Base-by-base conservation (phyloP, 2,113 vertebrate species). In the Ameiurus melas region DNA sequence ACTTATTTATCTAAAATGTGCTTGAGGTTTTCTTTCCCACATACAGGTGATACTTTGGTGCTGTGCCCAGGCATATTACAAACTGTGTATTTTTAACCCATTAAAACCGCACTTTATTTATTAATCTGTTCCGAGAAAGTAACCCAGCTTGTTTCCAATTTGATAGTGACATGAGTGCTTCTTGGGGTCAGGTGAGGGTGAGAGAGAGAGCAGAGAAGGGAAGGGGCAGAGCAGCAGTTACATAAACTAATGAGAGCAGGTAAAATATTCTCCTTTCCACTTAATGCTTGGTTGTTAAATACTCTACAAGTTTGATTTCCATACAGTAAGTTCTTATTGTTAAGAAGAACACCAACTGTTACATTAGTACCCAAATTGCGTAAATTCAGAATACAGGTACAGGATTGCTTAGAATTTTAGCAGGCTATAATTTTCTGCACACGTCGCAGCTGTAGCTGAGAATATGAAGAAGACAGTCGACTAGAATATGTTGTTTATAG, bases 1-100 rank as follows among this genome's bases (percentile, higher is more conserved):
- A 62, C 64, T 82, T 57, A 73, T 87, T 89, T 88, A 83, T 68
- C 36, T 78, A 75, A 36, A 86, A 62, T 27, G 39, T 86, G 43
- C 36, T 33, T n/a, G 25, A 51, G 75, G 43, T 78, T 78, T 78
- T 78, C 43, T 16, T 78, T 51, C 19, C 39, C 17, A 60, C 58
- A n/a, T 53, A 22, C 5, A 75, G 71, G 36, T 75, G 36, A 43
- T 43, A 39, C 68, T 73, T 36, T 39, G 17, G 27, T 68, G 60
- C 64, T 66, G 25, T 27, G 14, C 5, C 68, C 30, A 19, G n/a
- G n/a, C 30, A 33, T 17, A 20, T 68, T 30, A 68, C n/a, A n/a
- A 68, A 68, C n/a, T 68, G 16, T 30, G 30, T 30, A 70, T 33
- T 17, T n/a, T 33, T 36, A 8, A 1, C 4, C 39, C 39, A 77